A percentile compares a stretch with the other conserved stretches of the same genome.
Conservation (phyloP, 2,797 vertebrate species). For the Sphaeramia orbicularis region DNA sequence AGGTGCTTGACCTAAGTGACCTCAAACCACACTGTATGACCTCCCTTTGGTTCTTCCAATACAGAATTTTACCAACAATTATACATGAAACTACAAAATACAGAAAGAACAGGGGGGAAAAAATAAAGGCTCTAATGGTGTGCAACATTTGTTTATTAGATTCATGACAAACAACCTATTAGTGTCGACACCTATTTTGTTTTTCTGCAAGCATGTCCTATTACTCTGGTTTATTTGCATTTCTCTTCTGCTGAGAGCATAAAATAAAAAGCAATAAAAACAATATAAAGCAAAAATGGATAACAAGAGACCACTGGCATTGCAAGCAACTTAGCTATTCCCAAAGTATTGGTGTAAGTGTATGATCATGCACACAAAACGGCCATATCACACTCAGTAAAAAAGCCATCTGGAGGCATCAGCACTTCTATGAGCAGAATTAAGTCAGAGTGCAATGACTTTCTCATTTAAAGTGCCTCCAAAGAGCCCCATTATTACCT, state of each 20-base stretch:
- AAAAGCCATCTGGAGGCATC: conserved; percentile 81
- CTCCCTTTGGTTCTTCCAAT: conserved; percentile 21
- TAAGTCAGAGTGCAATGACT: conserved; percentile 80
- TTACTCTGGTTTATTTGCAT: conserved; percentile 29
- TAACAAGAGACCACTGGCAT: conserved; percentile 36
- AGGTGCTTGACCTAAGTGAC: conserved; percentile 55
- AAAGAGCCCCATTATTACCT: conserved; percentile 81
- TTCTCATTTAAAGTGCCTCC: conserved; percentile 78
- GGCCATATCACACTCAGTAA: conserved; percentile 76
- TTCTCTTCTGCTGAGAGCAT: conserved; percentile 11
- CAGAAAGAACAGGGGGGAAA: background rate
- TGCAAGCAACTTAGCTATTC: conserved; percentile 51
- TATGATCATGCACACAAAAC: conserved; percentile 73
- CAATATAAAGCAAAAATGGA: conserved; percentile 32
- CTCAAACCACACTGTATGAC: conserved; percentile 46
- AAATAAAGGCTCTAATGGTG: conserved; percentile 1
- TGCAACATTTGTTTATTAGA: conserved; percentile 6
- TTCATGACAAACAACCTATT: conserved; percentile 12
- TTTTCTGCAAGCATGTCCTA: conserved; percentile 9
- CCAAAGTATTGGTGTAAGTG: conserved; percentile 55
- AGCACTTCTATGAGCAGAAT: conserved; percentile 78
- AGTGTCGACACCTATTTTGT: conserved; percentile 10
- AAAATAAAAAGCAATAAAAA: conserved; percentile 43
- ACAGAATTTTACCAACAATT: conserved; percentile 16
- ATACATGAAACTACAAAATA: conserved; percentile 9